Evolutionary conservation across 2,888 invertebrate genomes (phyloP).

Genomic region (Nipponacmea schrenckii): DNA sequence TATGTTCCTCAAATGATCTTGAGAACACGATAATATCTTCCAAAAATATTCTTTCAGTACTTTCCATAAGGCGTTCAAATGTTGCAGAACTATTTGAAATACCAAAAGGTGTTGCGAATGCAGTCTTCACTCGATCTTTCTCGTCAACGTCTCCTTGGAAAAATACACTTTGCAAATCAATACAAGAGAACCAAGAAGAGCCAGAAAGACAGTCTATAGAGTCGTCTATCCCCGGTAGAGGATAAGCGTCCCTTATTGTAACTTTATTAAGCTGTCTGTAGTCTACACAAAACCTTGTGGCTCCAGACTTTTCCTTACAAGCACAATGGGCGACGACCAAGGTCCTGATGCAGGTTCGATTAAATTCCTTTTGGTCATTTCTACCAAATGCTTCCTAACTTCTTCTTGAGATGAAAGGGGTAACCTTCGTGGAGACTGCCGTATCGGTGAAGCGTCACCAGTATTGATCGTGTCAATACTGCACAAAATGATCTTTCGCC

Average conservation of each 20-base stretch:
- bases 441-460: too few relatives aligned
- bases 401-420: constrained; percentile 18
- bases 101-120: constrained; percentile 14
- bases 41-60: constrained; percentile 17
- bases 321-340: constrained; percentile 30
- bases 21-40: constrained; percentile 22
- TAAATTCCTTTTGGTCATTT: constrained; percentile 11
- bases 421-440: too few relatives aligned
- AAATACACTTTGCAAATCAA: constrained; percentile 18
- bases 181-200: constrained; percentile 12
- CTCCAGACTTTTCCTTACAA: constrained; percentile 28
- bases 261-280: constrained; percentile 28
- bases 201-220: not conserved
- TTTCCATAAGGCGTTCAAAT: constrained; percentile 21
- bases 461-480: too few relatives aligned
- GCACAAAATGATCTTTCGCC: too few relatives aligned
- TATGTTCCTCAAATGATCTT: constrained; percentile 28
- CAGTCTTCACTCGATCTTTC: constrained; percentile 15
- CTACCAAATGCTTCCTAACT: constrained; percentile 16
- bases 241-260: constrained; percentile 22
- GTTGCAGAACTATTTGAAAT: constrained; percentile 16
- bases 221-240: constrained; percentile 5
- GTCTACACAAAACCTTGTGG: constrained; percentile 28
- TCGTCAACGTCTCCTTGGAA: constrained; percentile 17
- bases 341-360: constrained; percentile 21